phyloP scores from a whole-genome alignment of 1,140 invertebrate genomes.

The Schlechtendalia chinensis region DNA sequence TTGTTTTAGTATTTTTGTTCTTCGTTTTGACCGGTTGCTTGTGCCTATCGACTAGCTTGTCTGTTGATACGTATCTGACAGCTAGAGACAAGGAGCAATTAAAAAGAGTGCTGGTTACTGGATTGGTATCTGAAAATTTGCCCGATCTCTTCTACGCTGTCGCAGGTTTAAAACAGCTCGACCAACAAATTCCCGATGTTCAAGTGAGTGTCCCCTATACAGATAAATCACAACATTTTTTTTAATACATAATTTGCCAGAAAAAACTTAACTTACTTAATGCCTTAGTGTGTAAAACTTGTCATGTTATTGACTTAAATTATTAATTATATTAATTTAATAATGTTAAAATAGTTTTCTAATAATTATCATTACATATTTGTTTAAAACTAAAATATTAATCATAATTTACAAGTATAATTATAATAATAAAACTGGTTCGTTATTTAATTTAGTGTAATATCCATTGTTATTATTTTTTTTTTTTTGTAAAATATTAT shows the following conservation, averaged over 20 bases:
- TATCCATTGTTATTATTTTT: neutral
- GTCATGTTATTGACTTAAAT: too few relatives aligned
- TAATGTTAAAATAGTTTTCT: too few relatives aligned
- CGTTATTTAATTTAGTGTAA: neutral
- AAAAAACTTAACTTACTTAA: neutral
- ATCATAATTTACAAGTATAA: too few relatives aligned
- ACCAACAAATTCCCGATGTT: constrained; percentile 58
- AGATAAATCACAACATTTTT: neutral
- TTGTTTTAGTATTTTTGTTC: constrained; percentile 22
- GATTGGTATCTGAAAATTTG: constrained; percentile 60
- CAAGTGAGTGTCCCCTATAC: constrained; percentile 55
- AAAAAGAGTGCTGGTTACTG: constrained; percentile 61
- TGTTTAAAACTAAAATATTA: too few relatives aligned
- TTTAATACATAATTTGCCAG: neutral
- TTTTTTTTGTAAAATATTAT: neutral
- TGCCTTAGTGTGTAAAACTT: too few relatives aligned
- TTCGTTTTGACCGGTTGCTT: neutral
- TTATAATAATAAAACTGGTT: too few relatives aligned
- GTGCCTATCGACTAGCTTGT: neutral
- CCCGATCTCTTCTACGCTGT: constrained; percentile 61
- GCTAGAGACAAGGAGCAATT: constrained; percentile 60
- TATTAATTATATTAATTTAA: too few relatives aligned
- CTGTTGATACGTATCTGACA: constrained; percentile 59
- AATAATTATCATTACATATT: too few relatives aligned
- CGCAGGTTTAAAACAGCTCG: constrained; percentile 60